Conservation (phyloP, 2,797 vertebrate species). For the Anisognathus igniventris region DNA sequence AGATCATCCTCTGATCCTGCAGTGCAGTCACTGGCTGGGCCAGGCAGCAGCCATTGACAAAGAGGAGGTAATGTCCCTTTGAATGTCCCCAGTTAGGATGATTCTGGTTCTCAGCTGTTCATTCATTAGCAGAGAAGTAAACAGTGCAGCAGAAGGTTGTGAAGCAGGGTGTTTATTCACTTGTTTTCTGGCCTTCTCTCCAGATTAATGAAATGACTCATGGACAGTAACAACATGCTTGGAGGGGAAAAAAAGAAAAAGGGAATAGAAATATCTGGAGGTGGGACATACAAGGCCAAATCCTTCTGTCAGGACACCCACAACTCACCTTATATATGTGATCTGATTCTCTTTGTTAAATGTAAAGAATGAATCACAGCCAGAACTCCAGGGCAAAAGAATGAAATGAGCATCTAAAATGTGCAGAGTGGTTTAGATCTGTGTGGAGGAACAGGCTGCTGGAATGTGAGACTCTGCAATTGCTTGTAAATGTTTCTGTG, state of each 20-base stretch:
- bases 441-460: not conserved
- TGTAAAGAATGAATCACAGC: not conserved
- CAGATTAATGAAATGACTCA: conserved; percentile 56
- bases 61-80: conserved; percentile 25
- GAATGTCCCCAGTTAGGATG: conserved; percentile 16
- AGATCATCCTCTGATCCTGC: not conserved
- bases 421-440: not conserved
- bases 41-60: not conserved
- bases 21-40: not conserved
- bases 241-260: not conserved
- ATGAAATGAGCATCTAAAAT: not conserved
- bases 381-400: not conserved
- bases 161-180: conserved; percentile 53
- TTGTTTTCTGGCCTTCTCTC: conserved; percentile 50
- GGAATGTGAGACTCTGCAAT: not conserved
- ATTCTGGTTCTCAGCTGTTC: conserved; percentile 35
- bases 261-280: not conserved
- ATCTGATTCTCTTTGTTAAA: not conserved
- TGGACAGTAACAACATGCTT: conserved; percentile 6
- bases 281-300: not conserved
- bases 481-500: not conserved
- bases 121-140: conserved; percentile 57
- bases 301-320: conserved; percentile 2
- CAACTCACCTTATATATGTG: not conserved
- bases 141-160: conserved; percentile 40